phyloP scores from a whole-genome alignment of 2,113 vertebrate genomes.

The Accipiter cooperii region DNA sequence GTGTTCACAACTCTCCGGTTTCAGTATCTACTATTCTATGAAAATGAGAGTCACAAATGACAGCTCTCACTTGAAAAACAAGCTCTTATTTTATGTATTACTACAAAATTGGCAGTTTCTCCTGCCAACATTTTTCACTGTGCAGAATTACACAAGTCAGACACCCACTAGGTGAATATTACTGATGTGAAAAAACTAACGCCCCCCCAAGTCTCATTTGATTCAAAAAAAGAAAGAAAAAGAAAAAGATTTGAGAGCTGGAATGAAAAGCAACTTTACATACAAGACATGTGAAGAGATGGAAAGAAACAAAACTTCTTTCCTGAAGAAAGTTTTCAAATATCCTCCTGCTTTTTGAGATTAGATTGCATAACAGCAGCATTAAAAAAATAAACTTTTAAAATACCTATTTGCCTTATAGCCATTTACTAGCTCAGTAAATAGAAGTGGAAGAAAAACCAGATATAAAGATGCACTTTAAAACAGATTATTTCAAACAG shows the following conservation, averaged over 20 bases:
- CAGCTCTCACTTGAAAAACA: background rate
- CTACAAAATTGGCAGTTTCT: background rate
- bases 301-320: background rate
- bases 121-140: background rate
- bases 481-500: background rate
- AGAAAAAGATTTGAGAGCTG: background rate
- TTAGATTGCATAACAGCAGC: background rate
- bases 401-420: background rate
- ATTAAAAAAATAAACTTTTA: background rate
- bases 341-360: background rate
- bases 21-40: background rate
- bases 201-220: background rate
- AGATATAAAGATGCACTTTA: background rate
- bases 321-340: background rate
- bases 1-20: background rate
- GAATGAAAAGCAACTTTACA: background rate
- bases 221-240: background rate
- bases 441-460: background rate
- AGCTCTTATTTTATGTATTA: background rate
- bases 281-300: background rate
- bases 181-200: background rate
- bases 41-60: background rate
- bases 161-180: background rate
- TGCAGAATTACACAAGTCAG: background rate
- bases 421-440: background rate